Base-by-base conservation (phyloP, 2,113 vertebrate genomes). In the Lepisosteus osseus region DNA sequence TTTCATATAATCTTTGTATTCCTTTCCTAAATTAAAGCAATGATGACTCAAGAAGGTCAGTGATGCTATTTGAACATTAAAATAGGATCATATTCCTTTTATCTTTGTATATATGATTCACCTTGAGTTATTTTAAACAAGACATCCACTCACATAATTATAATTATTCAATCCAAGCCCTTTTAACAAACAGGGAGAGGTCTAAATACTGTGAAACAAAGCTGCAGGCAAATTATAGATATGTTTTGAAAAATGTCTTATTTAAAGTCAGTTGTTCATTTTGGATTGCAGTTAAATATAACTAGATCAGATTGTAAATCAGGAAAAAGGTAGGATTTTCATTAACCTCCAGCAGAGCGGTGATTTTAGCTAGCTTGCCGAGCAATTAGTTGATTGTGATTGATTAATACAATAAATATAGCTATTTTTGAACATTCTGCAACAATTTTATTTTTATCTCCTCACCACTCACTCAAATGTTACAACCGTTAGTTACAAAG, bases 361-460 rank as follows among this genome's bases (percentile, higher is more conserved):
- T 74, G 83, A 86, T 86, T 86, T 82, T 70, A 88, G 84, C 77
- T 76, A 76, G 78, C 83, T 83, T 81, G 77, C 79, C 76, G 73
- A 61, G 83, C 85, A 87, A 88, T 90, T 88, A 90, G 77, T 81
- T 86, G 86, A 87, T 86, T 86, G 80, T 86, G 82, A 83, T 81
- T 86, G 86, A 88, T 80, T 87, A 82, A 87, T 77, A 78, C 77
- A 85, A 79, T 73, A 65, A 14, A 64, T 56, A 68, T 8, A n/a
- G 14, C 43, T 45, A 67, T 67, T 67, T 67, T 67, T 67, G 51
- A 67, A 12, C 44, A 17, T 17, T n/a, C 17, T 15, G 14, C 6
- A 12, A 13, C 7, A 43, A 44, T n/a, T 13, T 13, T 67, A 54
- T 41, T 15, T 59, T 54, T 44, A 6, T 9, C 11, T 54, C 29